A percentile compares a stretch with the other conserved stretches of the same genome.
These are phyloP conservation scores for Vespertilio murinus DNA, from an alignment of 2,797 vertebrate species.

Conservation along the genomic window DNA sequence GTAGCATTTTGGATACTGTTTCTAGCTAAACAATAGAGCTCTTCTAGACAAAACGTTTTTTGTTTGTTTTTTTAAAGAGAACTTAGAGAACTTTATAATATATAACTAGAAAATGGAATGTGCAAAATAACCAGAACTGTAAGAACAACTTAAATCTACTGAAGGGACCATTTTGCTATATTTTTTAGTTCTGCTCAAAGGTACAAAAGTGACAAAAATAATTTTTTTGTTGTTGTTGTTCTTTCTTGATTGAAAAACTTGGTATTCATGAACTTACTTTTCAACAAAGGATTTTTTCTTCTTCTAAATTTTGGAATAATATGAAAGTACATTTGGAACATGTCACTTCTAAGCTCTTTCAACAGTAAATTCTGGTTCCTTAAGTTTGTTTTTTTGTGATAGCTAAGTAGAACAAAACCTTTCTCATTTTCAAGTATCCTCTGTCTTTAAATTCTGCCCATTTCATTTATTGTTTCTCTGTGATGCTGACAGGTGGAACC, in stretches of 20 bases:
- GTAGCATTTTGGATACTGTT: neutral
- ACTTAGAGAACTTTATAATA: neutral
- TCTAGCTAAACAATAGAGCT: neutral
- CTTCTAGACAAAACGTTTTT: neutral
- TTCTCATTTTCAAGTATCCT: neutral
- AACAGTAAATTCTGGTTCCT: neutral
- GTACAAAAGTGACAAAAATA: neutral
- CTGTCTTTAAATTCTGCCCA: neutral
- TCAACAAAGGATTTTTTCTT: neutral
- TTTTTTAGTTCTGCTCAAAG: neutral
- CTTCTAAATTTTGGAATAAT: constrained; percentile 13
- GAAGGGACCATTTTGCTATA: neutral
- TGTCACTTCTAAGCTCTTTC: neutral
- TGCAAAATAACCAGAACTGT: neutral
- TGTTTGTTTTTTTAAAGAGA: neutral
- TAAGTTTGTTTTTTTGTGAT: neutral
- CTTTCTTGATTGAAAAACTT: constrained; percentile 8
- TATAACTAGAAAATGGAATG: neutral
- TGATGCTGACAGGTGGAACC: neutral
- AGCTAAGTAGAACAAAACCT: neutral
- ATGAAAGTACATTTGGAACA: neutral
- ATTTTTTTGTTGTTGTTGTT: neutral
- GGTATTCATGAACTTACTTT: neutral
- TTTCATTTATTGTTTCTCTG: neutral
- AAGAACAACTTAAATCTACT: neutral